A percentile compares a stretch with the other conserved stretches of the same genome.
Conservation (phyloP, 2,888 invertebrate genomes). For the Hyposoter didymator region DNA sequence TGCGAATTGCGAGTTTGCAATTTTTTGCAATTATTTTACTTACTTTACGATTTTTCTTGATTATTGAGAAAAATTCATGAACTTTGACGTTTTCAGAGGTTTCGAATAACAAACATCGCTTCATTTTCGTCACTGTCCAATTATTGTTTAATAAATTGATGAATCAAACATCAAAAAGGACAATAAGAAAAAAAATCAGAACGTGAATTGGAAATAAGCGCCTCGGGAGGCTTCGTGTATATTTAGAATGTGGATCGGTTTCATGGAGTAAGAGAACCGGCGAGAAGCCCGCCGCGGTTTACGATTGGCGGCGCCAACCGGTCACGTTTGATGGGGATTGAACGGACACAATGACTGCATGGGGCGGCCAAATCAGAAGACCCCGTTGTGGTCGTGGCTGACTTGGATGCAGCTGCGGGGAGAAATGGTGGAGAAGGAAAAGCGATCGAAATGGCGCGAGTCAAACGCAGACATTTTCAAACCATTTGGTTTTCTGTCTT, state of each 20-base stretch:
- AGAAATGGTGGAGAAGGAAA: slow-evolving; percentile 61
- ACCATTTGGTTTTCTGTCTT: not conserved
- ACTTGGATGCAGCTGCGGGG: slow-evolving; percentile 36
- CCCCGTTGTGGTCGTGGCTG: slow-evolving; percentile 44
- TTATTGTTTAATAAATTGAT: not conserved
- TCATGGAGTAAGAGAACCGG: slow-evolving; percentile 36
- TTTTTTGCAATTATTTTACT: too few species aligned
- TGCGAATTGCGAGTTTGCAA: not conserved
- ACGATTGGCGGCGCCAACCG: slow-evolving; percentile 80
- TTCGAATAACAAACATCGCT: not conserved
- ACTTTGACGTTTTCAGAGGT: not conserved
- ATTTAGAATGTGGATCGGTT: slow-evolving; percentile 33
- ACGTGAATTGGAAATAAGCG: not conserved
- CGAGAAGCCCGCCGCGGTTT: slow-evolving; percentile 68
- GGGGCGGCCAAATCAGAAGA: slow-evolving; percentile 32
- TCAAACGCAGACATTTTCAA: slow-evolving; percentile 11
- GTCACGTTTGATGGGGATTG: slow-evolving; percentile 74
- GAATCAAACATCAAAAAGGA: not conserved
- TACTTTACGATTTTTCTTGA: too few species aligned
- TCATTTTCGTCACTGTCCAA: not conserved
- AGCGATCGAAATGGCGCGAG: slow-evolving; percentile 38
- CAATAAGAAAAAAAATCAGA: not conserved
- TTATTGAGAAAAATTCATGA: too few species aligned
- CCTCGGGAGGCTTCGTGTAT: slow-evolving; percentile 7
- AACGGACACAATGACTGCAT: slow-evolving; percentile 57